A percentile compares a stretch with the other conserved stretches of the same genome.
phyloP scores from a whole-genome alignment of 2,888 invertebrate species.

The Drosophila emarginata region DNA sequence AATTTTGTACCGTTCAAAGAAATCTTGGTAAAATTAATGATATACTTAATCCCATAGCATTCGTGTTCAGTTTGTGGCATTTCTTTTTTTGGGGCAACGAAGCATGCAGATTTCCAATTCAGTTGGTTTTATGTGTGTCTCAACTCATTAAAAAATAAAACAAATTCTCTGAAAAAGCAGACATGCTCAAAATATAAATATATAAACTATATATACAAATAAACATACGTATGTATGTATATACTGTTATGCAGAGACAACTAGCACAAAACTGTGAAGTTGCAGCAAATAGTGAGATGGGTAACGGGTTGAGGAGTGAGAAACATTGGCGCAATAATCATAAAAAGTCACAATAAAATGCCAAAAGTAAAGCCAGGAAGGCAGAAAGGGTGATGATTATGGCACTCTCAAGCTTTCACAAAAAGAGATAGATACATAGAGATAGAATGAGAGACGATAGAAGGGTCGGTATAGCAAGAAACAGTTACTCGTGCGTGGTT shows the following conservation, averaged over 20 bases:
- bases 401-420: slow-evolving; percentile 44
- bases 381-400: slow-evolving; percentile 51
- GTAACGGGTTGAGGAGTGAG: neutral
- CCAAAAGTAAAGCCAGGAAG: slow-evolving; percentile 16
- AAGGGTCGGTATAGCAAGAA: slow-evolving; percentile 17
- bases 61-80: neutral
- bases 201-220: slow-evolving; percentile 6
- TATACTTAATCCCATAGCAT: neutral
- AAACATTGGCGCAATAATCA: slow-evolving; percentile 64
- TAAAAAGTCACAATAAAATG: slow-evolving; percentile 71
- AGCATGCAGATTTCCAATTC: slow-evolving; percentile 44
- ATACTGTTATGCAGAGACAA: neutral
- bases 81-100: slow-evolving; percentile 10
- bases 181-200: slow-evolving; percentile 31
- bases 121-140: slow-evolving; percentile 40
- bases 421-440: neutral
- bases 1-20: neutral
- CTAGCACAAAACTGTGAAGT: slow-evolving; percentile 1
- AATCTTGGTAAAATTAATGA: neutral
- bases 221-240: slow-evolving; percentile 2
- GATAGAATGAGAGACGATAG: slow-evolving; percentile 28
- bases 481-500: slow-evolving; percentile 51
- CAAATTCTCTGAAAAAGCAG: slow-evolving; percentile 27
- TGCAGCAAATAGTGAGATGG: neutral
- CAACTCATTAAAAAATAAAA: slow-evolving; percentile 62